Conservation (phyloP, 2,113 vertebrate species). For the Actinemys pallida region DNA sequence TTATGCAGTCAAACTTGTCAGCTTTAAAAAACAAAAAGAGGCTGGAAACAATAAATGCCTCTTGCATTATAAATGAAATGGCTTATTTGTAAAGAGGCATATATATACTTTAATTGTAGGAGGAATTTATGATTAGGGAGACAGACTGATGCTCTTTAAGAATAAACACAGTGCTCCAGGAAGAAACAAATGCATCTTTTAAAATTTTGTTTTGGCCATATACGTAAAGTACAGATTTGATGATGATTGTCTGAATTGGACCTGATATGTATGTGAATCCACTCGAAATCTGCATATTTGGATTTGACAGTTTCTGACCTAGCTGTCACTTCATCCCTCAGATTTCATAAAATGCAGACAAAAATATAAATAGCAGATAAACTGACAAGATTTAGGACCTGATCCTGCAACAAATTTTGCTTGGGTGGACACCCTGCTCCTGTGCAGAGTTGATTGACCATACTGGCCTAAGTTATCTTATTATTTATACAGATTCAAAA, state of each 20-base stretch:
- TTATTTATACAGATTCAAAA: neutral
- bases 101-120: constrained; percentile 39
- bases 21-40: constrained; percentile 36
- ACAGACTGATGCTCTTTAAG: constrained; percentile 4
- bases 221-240: neutral
- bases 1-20: constrained; percentile 54
- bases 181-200: constrained; percentile 17
- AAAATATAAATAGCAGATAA: neutral
- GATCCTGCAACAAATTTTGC: neutral
- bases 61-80: constrained; percentile 54
- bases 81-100: constrained; percentile 46
- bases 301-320: neutral
- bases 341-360: neutral
- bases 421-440: neutral
- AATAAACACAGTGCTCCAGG: neutral
- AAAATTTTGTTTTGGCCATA: neutral
- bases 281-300: neutral
- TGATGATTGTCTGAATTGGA: neutral
- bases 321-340: neutral
- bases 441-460: neutral
- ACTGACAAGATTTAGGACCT: neutral
- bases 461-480: neutral
- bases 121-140: constrained; percentile 40
- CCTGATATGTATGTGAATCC: neutral
- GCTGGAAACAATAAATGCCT: constrained; percentile 57